Conservation (phyloP, 2,888 invertebrate species). For the Troilus luridus region DNA sequence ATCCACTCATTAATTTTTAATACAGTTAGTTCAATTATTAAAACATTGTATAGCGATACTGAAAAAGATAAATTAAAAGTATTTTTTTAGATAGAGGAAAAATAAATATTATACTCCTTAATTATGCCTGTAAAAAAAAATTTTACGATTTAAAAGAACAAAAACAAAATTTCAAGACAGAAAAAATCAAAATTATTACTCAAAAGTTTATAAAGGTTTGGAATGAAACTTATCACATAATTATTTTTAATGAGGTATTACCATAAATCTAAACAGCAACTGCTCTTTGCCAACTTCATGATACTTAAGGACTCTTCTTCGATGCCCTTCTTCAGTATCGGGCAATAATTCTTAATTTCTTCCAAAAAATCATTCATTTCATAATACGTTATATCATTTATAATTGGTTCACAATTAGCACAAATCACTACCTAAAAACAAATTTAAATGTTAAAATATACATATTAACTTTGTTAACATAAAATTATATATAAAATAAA, state of each 20-base stretch:
- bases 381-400: conserved; percentile 94
- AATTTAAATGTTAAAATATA: not conserved
- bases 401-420: conserved; percentile 92
- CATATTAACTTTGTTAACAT: not conserved
- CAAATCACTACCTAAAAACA: conserved; percentile 80
- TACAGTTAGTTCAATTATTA: not conserved
- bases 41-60: not conserved
- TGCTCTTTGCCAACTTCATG: conserved; percentile 92
- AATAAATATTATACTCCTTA: too few species aligned
- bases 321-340: conserved; percentile 79
- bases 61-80: too few species aligned
- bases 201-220: not conserved
- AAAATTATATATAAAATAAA: not conserved
- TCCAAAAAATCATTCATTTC: conserved; percentile 85
- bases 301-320: conserved; percentile 80
- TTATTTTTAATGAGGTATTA: conserved; percentile 68
- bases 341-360: conserved; percentile 79
- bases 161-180: too few species aligned
- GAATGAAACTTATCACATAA: not conserved
- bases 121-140: too few species aligned
- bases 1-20: too few species aligned
- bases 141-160: too few species aligned
- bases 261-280: conserved; percentile 95
- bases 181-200: too few species aligned
- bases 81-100: too few species aligned